These are phyloP conservation scores for Darevskia mixta DNA, from an alignment of 2,797 vertebrate genomes.

Conservation along the genomic window DNA sequence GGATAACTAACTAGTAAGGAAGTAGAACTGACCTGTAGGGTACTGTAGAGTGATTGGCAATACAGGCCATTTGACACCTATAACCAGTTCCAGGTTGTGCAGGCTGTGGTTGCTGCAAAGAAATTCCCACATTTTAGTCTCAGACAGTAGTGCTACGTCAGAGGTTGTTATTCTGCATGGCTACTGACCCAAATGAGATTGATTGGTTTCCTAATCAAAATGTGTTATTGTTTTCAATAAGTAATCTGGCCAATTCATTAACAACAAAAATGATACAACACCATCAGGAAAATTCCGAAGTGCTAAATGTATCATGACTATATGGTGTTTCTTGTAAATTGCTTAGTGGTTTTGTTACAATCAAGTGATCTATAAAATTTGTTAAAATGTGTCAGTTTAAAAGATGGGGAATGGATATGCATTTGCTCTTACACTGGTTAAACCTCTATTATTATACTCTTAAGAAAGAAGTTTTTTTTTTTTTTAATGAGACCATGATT, in stretches of 20 bases:
- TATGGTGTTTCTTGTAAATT: too few relatives aligned
- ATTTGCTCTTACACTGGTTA: background rate
- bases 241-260: background rate
- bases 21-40: background rate
- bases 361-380: too few relatives aligned
- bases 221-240: too few relatives aligned
- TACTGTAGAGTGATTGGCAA: background rate
- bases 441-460: accelerated
- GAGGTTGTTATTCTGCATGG: background rate
- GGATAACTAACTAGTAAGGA: background rate
- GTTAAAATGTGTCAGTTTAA: background rate
- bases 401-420: background rate
- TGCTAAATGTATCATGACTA: background rate
- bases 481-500: background rate
- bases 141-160: background rate
- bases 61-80: background rate
- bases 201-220: too few relatives aligned
- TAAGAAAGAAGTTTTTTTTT: background rate
- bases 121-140: background rate
- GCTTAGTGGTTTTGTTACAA: too few relatives aligned
- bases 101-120: background rate
- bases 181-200: background rate
- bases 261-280: background rate
- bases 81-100: background rate
- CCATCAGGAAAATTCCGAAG: background rate